A percentile compares a stretch with the other conserved stretches of the same genome.
These are phyloP conservation scores for Meriones psammophilus DNA, from an alignment of 2,797 vertebrate genomes.

Conservation along the genomic window DNA sequence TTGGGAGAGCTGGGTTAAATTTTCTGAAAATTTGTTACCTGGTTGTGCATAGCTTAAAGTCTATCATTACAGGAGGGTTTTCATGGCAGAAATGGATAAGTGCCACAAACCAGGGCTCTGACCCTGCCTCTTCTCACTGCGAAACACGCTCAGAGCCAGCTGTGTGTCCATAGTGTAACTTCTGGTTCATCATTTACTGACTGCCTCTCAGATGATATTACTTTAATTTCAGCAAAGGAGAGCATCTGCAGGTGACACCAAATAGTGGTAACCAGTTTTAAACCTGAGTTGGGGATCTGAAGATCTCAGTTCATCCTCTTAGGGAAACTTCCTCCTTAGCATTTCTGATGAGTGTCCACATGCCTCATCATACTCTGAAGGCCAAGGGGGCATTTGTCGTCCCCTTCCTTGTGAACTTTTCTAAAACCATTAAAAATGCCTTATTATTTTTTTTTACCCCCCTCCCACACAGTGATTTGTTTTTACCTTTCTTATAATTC, in stretches of 20 bases:
- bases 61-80: background rate
- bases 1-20: background rate
- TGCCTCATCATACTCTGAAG: background rate
- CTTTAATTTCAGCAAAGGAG: slow-evolving; percentile 1
- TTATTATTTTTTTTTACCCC: too few species aligned
- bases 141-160: background rate
- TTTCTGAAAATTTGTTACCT: background rate
- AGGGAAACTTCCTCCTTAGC: slow-evolving; percentile 11
- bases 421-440: background rate
- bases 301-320: background rate
- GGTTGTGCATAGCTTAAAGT: slow-evolving; percentile 17
- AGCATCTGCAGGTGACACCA: background rate
- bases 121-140: background rate
- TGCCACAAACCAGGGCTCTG: background rate
- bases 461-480: background rate
- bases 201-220: slow-evolving; percentile 7
- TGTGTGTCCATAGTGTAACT: background rate
- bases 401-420: background rate
- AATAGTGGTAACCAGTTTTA: background rate
- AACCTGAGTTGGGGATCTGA: background rate
- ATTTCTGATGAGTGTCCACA: background rate
- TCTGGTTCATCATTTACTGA: background rate
- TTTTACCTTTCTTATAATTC: slow-evolving; percentile 40
- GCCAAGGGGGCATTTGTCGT: background rate
- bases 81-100: slow-evolving; percentile 26